These are phyloP conservation scores for Datnioides undecimradiatus DNA, from an alignment of 2,113 vertebrate species.

Conservation along the genomic window DNA sequence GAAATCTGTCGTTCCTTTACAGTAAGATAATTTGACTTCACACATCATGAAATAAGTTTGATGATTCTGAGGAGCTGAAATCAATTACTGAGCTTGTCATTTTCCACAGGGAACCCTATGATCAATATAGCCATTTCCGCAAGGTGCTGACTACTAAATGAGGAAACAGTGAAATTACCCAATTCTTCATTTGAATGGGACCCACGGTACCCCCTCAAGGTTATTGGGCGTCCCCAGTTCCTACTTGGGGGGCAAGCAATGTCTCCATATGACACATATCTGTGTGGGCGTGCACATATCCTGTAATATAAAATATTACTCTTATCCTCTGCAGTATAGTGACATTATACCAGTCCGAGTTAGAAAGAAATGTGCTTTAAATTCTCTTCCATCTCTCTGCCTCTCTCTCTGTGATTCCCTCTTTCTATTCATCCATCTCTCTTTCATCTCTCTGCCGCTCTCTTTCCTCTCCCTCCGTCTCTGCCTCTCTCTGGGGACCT, in stretches of 20 bases:
- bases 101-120: conserved; percentile 41
- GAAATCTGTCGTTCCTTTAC: conserved; percentile 11
- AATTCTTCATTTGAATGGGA: conserved; percentile 66
- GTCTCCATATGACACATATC: conserved; percentile 42
- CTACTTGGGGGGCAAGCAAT: conserved; percentile 37
- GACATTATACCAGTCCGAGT: conserved; percentile 39
- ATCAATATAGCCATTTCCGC: conserved; percentile 66
- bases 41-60: conserved; percentile 33
- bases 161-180: conserved; percentile 57
- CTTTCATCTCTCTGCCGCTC: conserved; percentile 36
- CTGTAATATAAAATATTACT: conserved; percentile 49
- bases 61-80: conserved; percentile 48
- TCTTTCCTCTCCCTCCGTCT: conserved; percentile 23
- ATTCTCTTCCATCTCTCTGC: conserved; percentile 50
- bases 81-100: conserved; percentile 59
- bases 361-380: conserved; percentile 22
- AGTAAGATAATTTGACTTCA: conserved; percentile 45
- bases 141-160: conserved; percentile 61
- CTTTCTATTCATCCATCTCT: conserved; percentile 42
- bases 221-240: conserved; percentile 36
- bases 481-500: conserved; percentile 53
- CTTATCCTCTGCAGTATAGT: conserved; percentile 29
- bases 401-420: conserved; percentile 18
- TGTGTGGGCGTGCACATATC: conserved; percentile 47
- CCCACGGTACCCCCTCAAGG: conserved; percentile 49